Evolutionary conservation across 2,113 vertebrate genomes (phyloP), one percentile per base, ranked within the genome.

Genomic region (Saccopteryx leptura): DNA sequence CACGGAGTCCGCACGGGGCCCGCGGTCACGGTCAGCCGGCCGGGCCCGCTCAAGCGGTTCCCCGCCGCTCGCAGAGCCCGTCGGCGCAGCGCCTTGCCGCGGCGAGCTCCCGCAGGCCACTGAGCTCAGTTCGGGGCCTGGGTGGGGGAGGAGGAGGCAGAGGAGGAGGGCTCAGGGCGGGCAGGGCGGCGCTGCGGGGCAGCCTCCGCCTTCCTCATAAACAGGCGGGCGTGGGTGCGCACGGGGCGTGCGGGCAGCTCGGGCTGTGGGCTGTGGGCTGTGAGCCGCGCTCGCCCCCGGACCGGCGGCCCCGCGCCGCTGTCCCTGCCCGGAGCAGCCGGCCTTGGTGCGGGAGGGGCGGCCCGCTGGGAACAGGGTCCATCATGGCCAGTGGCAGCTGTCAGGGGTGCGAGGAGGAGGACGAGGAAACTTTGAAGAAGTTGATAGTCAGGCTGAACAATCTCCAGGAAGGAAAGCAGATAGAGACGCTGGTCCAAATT

Each of bases 381-480:
- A 85, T 65, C 97, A 98, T 98, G 98, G 98, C 98, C 93, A 98
- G 97, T 71, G 54, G 76, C 63, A 23, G 71, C 48, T 21, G 80
- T 9, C 97, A 26, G 66, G 68, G 94, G 24, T 91, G 98, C 96
- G 98, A 65, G 13, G 99, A 98, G 88, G 98, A 99, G 66, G 68
- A 98, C 18, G 98, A 99, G 69, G 98, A 98, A 94, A 98, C 97
- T 78, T 94, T 99, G 79, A 99, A 96, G 97, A 99, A 99, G 76
- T 98, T 99, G 24, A 82, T 99, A 24, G 99, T 99, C 72, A 98
- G 99, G 68, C 98, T 99, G 71, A 98, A 97, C 7, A 99, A 98
- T n/a, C 97, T 99, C 1, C 99, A 99, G 88, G 99, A 99, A 56
- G 99, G 99, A 86, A 98, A 99, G 26, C 99, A 99, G 46, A 84